phyloP scores from a whole-genome alignment of 2,797 vertebrate species.

The Halcyon smyrnensis region DNA sequence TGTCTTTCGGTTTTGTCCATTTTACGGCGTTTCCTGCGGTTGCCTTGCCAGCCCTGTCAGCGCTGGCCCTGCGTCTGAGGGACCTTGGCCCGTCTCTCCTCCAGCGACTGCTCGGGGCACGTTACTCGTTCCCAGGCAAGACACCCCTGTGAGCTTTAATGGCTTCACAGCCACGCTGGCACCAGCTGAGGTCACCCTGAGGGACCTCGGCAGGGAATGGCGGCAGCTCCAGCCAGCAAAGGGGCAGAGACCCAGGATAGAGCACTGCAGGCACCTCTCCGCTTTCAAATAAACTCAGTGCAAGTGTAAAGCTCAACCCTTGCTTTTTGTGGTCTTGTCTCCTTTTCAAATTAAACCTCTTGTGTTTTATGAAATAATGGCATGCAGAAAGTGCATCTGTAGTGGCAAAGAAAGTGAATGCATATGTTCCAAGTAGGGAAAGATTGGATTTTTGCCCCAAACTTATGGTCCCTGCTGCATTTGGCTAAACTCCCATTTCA shows the following conservation, averaged over 20 bases:
- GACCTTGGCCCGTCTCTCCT: slow-evolving; percentile 2
- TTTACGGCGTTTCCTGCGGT: background rate
- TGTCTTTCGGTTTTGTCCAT: background rate
- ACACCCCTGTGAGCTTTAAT: slow-evolving; percentile 25
- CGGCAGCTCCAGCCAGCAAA: background rate
- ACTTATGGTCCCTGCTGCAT: background rate
- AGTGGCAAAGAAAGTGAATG: background rate
- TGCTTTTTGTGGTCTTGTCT: slow-evolving; percentile 25
- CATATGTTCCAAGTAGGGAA: background rate
- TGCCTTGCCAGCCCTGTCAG: slow-evolving; percentile 21
- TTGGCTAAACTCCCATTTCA: background rate
- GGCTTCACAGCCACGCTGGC: slow-evolving; percentile 52
- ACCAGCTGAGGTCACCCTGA: slow-evolving; percentile 31
- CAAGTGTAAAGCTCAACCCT: background rate
- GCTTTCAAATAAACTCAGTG: background rate
- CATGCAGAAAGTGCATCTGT: background rate
- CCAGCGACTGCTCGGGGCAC: background rate
- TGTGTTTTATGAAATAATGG: background rate
- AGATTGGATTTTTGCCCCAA: background rate
- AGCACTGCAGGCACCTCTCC: slow-evolving; percentile 37
- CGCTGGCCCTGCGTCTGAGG: background rate
- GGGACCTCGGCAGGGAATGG: background rate
- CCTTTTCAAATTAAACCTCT: background rate
- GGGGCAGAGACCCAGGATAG: background rate
- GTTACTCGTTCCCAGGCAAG: slow-evolving; percentile 26